Evolutionary conservation across 2,797 vertebrate species (phyloP), one percentile per base, ranked within the genome.

Genomic region (Pangasius macronema): DNA sequence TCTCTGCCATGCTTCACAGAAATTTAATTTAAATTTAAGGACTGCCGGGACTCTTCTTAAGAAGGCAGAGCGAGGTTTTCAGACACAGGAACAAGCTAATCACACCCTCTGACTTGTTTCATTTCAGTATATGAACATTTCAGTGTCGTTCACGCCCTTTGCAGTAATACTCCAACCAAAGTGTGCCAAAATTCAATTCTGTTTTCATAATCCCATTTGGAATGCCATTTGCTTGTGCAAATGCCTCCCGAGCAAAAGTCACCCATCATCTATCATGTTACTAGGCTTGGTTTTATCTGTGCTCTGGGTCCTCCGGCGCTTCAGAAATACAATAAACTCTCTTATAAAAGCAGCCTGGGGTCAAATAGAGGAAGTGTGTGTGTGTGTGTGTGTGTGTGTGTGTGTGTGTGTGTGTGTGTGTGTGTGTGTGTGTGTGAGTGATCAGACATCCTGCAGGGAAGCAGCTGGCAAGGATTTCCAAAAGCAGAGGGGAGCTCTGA

Each of bases 381-480:
- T 51, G 49, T 89, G 85, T 65, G 89, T 90, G 81, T 80, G 85
- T 51, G 49, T 89, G 75, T 79, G 85, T 81, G 80, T 51, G 89
- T 90, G 81, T 76, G 89, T 91, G 81, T 67, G 84, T 81, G 80
- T 51, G 89, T 90, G 79, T 76, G 89, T 91, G 81, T 63, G 89
- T 90, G 85, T 65, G 89, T 91, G 81, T 80, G 85, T 53, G 49
- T 89, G 76, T 79, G 85, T 81, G 80, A 92, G 90, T 84, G 86
- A 84, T 73, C 85, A 39, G 85, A 88, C 86, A 24, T 92, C 93
- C 88, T 3, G 87, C 92, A 92, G 91, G 10, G 91, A 84, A 83
- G 86, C 72, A 91, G 91, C 90, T 90, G 89, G 91, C 90, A 91
- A 92, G 84, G 77, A 82, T 85, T 93, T 91, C 89, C 87, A 87